A percentile compares a stretch with the other conserved stretches of the same genome.
Conservation (phyloP, 2,888 invertebrate species). For the Ennomos quercinarius region DNA sequence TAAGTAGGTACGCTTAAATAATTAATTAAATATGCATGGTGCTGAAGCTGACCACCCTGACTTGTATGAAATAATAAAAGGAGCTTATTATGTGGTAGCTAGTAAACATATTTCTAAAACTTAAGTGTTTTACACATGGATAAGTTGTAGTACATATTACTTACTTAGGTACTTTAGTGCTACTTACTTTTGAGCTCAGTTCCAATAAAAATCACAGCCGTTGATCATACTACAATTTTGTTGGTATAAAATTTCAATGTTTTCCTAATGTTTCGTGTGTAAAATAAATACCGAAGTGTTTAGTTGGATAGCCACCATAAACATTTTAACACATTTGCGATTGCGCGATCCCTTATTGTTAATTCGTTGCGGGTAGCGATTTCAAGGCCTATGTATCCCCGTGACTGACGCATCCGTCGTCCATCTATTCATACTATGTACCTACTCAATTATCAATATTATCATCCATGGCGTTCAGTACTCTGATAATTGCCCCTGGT, state of each 20-base stretch:
- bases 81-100: too few species aligned
- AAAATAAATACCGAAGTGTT: constrained; percentile 30
- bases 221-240: neutral
- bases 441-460: constrained; percentile 44
- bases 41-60: too few species aligned
- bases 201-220: too few species aligned
- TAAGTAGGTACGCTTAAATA: too few species aligned
- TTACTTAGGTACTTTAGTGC: too few species aligned
- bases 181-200: too few species aligned
- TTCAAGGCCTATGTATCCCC: constrained; percentile 69
- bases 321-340: constrained; percentile 36
- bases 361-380: constrained; percentile 64
- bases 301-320: constrained; percentile 33
- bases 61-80: too few species aligned
- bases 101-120: too few species aligned
- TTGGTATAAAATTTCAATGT: neutral
- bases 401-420: constrained; percentile 71
- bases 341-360: constrained; percentile 61
- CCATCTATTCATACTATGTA: constrained; percentile 54
- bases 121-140: too few species aligned
- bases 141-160: too few species aligned
- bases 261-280: constrained; percentile 9
- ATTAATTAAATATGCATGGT: too few species aligned
- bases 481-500: constrained; percentile 9
- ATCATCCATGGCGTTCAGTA: constrained; percentile 29